A percentile compares a stretch with the other conserved stretches of the same genome.
These are phyloP conservation scores for Paracanthobrama guichenoti DNA, from an alignment of 2,113 vertebrate species.

Conservation along the genomic window DNA sequence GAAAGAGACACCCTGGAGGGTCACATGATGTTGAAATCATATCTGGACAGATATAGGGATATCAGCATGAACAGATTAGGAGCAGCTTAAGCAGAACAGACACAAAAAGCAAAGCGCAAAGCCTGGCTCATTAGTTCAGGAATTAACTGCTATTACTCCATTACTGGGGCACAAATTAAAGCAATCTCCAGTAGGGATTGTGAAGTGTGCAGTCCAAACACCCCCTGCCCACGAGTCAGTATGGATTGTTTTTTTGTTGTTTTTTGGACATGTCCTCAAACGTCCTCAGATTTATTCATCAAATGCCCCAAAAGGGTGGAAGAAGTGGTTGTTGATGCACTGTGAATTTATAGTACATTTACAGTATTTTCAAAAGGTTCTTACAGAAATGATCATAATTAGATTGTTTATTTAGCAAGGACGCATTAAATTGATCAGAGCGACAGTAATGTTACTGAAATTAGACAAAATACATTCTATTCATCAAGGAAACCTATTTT, in stretches of 20 bases:
- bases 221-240: constrained; percentile 64
- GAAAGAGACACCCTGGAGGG: constrained; percentile 13
- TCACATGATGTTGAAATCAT: constrained; percentile 9
- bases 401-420: no score
- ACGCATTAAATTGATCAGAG: no score
- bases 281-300: background rate
- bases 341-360: background rate
- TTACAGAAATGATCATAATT: no score
- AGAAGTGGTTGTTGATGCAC: background rate
- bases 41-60: constrained; percentile 24
- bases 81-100: constrained; percentile 38
- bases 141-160: constrained; percentile 55
- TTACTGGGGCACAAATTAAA: constrained; percentile 68
- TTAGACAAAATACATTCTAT: no score
- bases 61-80: constrained; percentile 34
- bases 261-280: background rate
- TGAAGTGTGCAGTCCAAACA: constrained; percentile 72
- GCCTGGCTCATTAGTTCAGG: constrained; percentile 49
- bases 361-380: background rate
- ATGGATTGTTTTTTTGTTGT: constrained; percentile 48
- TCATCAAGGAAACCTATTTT: no score
- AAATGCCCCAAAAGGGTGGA: background rate
- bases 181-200: constrained; percentile 67
- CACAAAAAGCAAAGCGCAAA: constrained; percentile 32
- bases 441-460: no score